Base-by-base conservation (phyloP, 2,113 vertebrate species). In the Cercopithecus mona region DNA sequence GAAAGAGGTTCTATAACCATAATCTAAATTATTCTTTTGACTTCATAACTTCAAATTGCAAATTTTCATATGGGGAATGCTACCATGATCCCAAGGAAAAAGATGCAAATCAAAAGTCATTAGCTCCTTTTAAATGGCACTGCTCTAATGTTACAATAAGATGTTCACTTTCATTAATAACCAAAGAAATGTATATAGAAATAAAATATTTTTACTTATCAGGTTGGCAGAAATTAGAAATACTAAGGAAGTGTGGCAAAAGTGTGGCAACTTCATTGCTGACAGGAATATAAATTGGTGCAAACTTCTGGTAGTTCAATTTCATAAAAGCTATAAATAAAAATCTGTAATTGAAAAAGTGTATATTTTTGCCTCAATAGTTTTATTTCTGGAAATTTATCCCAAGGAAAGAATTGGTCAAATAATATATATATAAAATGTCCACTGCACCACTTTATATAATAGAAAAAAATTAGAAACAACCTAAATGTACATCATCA, bases 361-460 rank as follows among this genome's bases (percentile, higher is more conserved):
- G 14, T 5, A 1, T 66, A 68, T 93, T 95, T 96, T 95, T 55
- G 32, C 55, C 48, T 79, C 38, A 84, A 43, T 25, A 90, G 27
- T 80, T 96, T 95, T n/a, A 91, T 14, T 95, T 10, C 61, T 11
- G 79, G 48, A 30, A 88, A 89, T 92, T 94, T 88, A 89, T 52
- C 5, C 30, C 11, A 57, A 55, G 40, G 72, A 95, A 95, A 94
- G 45, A 79, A 91, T 0, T 75, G 48, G 43, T 52, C 23, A 61
- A 86, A 23, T 57, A 92, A 68, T 11, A 43, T 57, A 68, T 27
- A 18, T 9, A 84, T 43, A 81, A 93, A 85, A 81, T 85, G 55
- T 57, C 40, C 40, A 45, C 13, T 80, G 18, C 12, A 52, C 9
- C 12, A 55, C 6, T 57, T 90, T 45, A 66, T 40, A 40, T 25